Conservation (phyloP, 2,888 invertebrate genomes). For the Craniophora ligustri region DNA sequence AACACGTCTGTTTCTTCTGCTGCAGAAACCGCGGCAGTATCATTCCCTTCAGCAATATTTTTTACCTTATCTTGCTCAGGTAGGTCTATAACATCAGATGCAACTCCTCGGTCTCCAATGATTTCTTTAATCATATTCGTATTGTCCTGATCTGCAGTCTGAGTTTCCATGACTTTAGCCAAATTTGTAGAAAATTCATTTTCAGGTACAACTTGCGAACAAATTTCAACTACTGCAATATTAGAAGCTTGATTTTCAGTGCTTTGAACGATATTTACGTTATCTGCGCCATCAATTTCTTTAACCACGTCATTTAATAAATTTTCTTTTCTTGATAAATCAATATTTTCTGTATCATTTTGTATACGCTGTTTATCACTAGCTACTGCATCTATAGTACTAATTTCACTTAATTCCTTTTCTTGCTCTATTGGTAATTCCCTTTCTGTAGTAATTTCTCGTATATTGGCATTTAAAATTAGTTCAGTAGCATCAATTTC, state of each 20-base stretch:
- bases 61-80: background rate
- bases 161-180: background rate
- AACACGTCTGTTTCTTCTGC: background rate
- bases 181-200: background rate
- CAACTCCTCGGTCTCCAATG: background rate
- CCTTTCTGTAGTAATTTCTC: background rate
- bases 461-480: constrained; percentile 2
- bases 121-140: background rate
- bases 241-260: background rate
- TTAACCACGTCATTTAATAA: fast-evolving
- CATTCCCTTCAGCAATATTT: background rate
- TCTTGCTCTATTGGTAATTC: background rate
- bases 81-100: background rate
- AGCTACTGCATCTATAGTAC: background rate
- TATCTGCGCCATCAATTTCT: background rate
- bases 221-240: background rate
- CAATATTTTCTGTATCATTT: background rate
- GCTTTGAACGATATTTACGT: background rate
- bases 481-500: too few relatives aligned
- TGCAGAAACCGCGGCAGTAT: background rate
- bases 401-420: background rate
- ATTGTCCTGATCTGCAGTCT: background rate
- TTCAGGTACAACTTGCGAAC: background rate
- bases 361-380: background rate
- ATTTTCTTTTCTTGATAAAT: background rate